Conservation (phyloP, 2,113 vertebrate genomes). For the Morone saxatilis region DNA sequence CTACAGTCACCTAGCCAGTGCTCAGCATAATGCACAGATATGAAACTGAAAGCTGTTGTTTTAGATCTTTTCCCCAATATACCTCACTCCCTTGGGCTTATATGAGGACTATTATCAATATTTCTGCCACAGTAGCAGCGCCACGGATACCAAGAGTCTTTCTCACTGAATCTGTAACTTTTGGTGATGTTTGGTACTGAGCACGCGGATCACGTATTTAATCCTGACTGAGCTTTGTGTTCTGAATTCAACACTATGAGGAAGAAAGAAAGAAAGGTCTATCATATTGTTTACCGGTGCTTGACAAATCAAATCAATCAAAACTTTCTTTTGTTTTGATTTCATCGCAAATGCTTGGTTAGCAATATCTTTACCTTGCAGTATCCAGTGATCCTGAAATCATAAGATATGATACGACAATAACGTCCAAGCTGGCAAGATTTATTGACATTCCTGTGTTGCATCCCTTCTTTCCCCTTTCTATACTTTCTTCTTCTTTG, state of each 20-base stretch:
- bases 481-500: background rate
- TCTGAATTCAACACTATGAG: too few relatives aligned
- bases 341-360: too few relatives aligned
- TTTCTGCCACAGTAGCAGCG: background rate
- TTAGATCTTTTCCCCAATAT: background rate
- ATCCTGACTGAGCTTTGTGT: too few relatives aligned
- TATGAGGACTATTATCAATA: background rate
- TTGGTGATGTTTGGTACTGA: background rate
- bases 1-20: constrained; percentile 21
- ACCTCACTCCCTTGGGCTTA: background rate
- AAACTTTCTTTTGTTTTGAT: too few relatives aligned
- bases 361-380: too few relatives aligned
- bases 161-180: background rate
- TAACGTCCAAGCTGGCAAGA: too few relatives aligned
- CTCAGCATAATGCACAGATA: background rate
- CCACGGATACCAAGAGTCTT: too few relatives aligned
- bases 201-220: too few relatives aligned
- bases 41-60: background rate
- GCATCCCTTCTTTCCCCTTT: background rate
- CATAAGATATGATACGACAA: too few relatives aligned
- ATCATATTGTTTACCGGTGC: background rate
- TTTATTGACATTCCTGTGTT: background rate
- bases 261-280: too few relatives aligned
- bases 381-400: too few relatives aligned
- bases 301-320: background rate